Base-by-base conservation (phyloP, 92 coral and sea anemone genomes). In the Nematostella vectensis region DNA sequence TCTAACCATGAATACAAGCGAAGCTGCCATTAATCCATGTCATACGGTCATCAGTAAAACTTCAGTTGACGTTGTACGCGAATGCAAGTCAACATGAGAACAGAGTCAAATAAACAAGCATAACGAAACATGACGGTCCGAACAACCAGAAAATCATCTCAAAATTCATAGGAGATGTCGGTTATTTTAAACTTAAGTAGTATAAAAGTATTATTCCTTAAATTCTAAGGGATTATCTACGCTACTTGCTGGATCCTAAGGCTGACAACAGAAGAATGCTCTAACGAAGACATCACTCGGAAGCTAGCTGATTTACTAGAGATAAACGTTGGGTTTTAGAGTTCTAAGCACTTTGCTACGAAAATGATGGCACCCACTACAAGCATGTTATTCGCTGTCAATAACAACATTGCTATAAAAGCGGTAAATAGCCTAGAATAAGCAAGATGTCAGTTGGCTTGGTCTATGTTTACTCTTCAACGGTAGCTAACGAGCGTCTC, bases 211-310 rank as follows among this genome's bases (percentile, higher is more conserved):
- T n/a, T n/a, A 54, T 9, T 21, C 59, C 11, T 4, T 47, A 21
- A 47, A 47, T 47, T 47, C 10, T 47, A 47, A 47, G 10, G 18
- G 53, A 33, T 33, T 33, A 33, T 6, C 15, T 6, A 33, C 8
- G 15, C 15, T 33, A 6, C 15, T 15, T 6, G 6, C 15, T 15
- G 40, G 40, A 15, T 50, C 31, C 22, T 56, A 15, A 48, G 58
- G 10, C 18, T 29, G 59, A 51, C 69, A 63, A 63, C 69, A 38
- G 47, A 63, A 63, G 69, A 63, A 63, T 63, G 69, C 31, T 31
- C 2, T 22, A 22, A 31, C 30, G 16, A n/a, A n/a, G n/a, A n/a
- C n/a, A n/a, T n/a, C n/a, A n/a, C n/a, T n/a, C n/a, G n/a, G n/a
- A n/a, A n/a, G n/a, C n/a, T n/a, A n/a, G n/a, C n/a, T n/a, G n/a